phyloP scores from a whole-genome alignment of 2,113 vertebrate genomes.

The Equus quagga region DNA sequence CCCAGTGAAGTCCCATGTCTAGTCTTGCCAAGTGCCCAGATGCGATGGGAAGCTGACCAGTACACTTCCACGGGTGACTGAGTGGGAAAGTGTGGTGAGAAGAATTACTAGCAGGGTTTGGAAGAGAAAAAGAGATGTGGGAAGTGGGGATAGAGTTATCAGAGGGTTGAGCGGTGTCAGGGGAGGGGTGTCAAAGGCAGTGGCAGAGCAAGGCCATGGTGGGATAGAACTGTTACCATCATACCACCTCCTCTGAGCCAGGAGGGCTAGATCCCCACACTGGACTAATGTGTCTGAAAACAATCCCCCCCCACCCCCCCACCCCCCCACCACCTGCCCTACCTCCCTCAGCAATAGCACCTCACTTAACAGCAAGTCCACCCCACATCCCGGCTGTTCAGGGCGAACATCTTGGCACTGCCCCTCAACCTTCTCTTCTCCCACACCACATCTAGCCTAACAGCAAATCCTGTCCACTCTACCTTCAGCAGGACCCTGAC shows the following conservation, averaged over 20 bases:
- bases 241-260: background rate
- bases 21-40: background rate
- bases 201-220: background rate
- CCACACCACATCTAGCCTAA: no score
- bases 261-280: background rate
- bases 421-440: background rate
- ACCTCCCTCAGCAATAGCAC: background rate
- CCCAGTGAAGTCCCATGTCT: background rate
- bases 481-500: no score
- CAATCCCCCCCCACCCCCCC: background rate
- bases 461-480: background rate
- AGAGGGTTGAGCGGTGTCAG: background rate
- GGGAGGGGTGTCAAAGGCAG: background rate
- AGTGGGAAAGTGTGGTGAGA: background rate
- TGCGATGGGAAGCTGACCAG: no score
- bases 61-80: background rate
- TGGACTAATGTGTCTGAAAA: background rate
- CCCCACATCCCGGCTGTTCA: background rate
- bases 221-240: accelerated
- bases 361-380: background rate
- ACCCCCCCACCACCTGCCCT: no score
- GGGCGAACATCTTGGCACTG: no score
- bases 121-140: background rate
- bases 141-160: background rate
- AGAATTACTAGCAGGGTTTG: background rate